Conservation (phyloP, 1,140 invertebrate genomes). For the Camponotus vicinus region DNA sequence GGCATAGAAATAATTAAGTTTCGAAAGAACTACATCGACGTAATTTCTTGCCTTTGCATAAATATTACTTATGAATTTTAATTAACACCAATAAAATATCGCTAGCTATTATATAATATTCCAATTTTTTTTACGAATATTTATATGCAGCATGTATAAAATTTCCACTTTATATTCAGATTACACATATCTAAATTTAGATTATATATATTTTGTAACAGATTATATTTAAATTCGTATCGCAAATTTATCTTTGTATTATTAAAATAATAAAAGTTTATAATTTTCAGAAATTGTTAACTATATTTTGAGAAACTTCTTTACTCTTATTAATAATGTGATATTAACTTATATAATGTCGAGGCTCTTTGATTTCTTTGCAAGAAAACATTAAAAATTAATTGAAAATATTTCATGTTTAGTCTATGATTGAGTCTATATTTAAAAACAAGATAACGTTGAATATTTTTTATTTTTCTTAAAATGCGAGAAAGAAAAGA, state of each 20-base stretch:
- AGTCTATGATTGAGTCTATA: not conserved
- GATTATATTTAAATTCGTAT: not conserved
- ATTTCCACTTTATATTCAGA: constrained; percentile 10
- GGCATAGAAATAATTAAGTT: constrained; percentile 8
- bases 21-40: not conserved
- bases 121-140: not conserved
- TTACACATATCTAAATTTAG: not conserved
- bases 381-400: not conserved
- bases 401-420: not conserved
- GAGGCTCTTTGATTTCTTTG: not conserved
- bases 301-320: not conserved
- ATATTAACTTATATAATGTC: not conserved
- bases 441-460: not conserved
- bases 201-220: not conserved
- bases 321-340: not conserved
- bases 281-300: not conserved
- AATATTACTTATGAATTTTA: constrained; percentile 51
- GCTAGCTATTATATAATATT: constrained; percentile 9
- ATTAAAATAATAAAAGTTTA: not conserved
- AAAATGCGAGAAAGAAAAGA: too few species aligned
- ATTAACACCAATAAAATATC: constrained; percentile 30
- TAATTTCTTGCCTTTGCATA: constrained; percentile 38
- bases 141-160: not conserved
- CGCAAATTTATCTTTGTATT: not conserved
- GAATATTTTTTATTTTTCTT: too few species aligned